phyloP scores from a whole-genome alignment of 2,113 vertebrate species.

The Chrysochloris asiatica region DNA sequence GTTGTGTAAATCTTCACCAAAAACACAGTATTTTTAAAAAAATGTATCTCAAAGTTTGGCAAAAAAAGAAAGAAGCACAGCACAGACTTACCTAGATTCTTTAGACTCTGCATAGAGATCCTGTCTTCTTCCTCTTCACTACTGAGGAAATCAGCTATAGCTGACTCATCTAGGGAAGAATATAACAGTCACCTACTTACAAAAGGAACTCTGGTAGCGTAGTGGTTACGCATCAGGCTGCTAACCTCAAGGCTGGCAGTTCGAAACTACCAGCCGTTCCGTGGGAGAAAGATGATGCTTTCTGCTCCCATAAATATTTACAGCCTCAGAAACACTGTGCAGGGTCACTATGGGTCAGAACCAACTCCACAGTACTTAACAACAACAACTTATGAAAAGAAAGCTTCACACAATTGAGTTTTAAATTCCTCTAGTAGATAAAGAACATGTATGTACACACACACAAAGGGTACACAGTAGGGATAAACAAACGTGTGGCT shows the following conservation, averaged over 20 bases:
- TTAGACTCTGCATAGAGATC: constrained; percentile 88
- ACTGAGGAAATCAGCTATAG: constrained; percentile 85
- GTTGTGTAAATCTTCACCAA: not conserved
- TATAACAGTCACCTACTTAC: not conserved
- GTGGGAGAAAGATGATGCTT: too few relatives aligned
- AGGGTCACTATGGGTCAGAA: too few relatives aligned
- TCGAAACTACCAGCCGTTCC: too few relatives aligned
- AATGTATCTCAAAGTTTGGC: not conserved
- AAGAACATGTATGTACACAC: fast-evolving
- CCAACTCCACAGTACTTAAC: too few relatives aligned
- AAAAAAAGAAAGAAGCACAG: constrained; percentile 18
- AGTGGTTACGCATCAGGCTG: too few relatives aligned
- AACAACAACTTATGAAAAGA: too few relatives aligned
- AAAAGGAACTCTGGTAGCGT: too few relatives aligned
- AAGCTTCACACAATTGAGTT: not conserved
- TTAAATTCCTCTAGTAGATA: not conserved
- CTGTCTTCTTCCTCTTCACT: constrained; percentile 90
- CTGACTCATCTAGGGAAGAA: constrained; percentile 61
- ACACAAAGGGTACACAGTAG: not conserved
- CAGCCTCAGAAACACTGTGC: too few relatives aligned
- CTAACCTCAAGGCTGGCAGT: too few relatives aligned
- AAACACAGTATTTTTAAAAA: not conserved
- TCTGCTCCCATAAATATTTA: too few relatives aligned
- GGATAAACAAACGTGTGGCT: too few relatives aligned
- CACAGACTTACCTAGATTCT: constrained; percentile 87